Evolutionary conservation across 2,888 invertebrate species (phyloP).

Genomic region (Euproctis similis): DNA sequence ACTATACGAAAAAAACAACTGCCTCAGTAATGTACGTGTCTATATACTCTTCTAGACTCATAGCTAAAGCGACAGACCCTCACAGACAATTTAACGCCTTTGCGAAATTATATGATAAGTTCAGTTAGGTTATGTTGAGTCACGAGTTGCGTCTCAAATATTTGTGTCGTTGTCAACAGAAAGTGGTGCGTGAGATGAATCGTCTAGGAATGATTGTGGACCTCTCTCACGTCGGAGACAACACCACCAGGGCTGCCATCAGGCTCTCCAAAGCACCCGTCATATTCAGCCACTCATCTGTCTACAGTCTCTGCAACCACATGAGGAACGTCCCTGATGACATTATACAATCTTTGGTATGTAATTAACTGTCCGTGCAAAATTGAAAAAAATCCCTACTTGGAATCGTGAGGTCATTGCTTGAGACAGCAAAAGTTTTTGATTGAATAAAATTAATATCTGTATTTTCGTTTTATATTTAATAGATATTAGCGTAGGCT

Average conservation of each 20-base stretch:
- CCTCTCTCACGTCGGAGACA: slow-evolving; percentile 81
- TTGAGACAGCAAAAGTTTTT: no score
- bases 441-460: no score
- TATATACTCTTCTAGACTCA: no score
- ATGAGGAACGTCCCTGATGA: slow-evolving; percentile 84
- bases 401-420: no score
- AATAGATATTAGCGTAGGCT: no score
- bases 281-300: slow-evolving; percentile 85
- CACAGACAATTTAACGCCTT: no score
- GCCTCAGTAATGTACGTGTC: no score
- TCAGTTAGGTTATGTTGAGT: neutral
- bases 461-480: no score
- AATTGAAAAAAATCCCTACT: no score
- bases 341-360: slow-evolving; percentile 74
- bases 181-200: slow-evolving; percentile 86
- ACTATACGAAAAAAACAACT: no score
- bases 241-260: slow-evolving; percentile 81
- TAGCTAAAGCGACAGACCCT: no score
- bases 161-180: slow-evolving; percentile 66
- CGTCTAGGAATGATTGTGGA: slow-evolving; percentile 87
- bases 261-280: slow-evolving; percentile 81
- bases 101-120: neutral
- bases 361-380: no score
- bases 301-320: slow-evolving; percentile 82
- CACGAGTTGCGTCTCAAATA: neutral